Conservation (phyloP, 2,113 vertebrate species). For the Lepisosteus oculatus region DNA sequence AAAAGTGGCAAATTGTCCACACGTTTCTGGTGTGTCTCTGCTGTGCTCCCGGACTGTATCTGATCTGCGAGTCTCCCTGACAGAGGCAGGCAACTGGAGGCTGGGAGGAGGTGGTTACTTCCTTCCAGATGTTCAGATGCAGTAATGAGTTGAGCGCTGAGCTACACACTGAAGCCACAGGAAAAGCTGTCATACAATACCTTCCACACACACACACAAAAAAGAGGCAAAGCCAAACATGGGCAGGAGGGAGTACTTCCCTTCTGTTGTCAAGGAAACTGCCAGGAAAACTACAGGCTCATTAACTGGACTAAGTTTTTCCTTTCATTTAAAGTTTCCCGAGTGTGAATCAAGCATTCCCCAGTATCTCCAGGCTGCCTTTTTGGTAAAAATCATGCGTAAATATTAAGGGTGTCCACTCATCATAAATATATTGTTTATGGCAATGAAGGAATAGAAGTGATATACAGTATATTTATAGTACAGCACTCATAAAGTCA, state of each 20-base stretch:
- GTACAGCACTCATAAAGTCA: no score
- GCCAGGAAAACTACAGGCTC: slow-evolving; percentile 43
- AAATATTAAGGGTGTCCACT: no score
- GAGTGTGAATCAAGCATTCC: no score
- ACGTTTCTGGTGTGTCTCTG: background rate
- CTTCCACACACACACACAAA: slow-evolving; percentile 38
- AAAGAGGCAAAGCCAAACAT: slow-evolving; percentile 69
- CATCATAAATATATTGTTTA: no score
- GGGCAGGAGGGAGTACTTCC: slow-evolving; percentile 50
- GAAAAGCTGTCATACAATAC: slow-evolving; percentile 65
- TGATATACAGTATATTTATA: no score
- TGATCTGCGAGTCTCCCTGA: background rate
- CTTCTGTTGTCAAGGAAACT: slow-evolving; percentile 61
- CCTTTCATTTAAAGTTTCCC: slow-evolving; percentile 36
- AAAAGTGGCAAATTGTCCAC: background rate
- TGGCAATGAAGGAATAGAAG: no score
- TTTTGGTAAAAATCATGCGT: no score
- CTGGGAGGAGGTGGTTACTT: slow-evolving; percentile 61
- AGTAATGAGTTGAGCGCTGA: slow-evolving; percentile 49
- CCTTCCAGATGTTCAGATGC: slow-evolving; percentile 53
- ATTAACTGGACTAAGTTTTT: slow-evolving; percentile 50
- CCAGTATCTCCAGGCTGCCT: no score
- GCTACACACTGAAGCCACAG: slow-evolving; percentile 55
- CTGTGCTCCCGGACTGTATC: background rate
- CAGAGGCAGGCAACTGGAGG: background rate